Base-by-base conservation (phyloP, 2,113 vertebrate genomes). In the Alectura lathami region DNA sequence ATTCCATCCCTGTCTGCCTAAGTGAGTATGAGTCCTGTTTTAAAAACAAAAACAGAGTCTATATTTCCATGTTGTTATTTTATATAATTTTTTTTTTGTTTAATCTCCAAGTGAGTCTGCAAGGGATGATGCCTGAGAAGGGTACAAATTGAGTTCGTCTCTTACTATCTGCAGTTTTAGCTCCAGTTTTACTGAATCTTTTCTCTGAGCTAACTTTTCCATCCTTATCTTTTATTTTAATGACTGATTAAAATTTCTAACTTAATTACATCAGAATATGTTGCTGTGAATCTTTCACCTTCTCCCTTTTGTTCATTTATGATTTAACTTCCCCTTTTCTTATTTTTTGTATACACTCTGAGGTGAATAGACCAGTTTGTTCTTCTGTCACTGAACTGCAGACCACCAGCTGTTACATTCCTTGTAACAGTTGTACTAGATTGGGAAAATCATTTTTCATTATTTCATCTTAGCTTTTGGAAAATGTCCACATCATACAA, bases 321-420 rank as follows among this genome's bases (percentile, higher is more conserved):
- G 70, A 70, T 86, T 92, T 74, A 74, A 81, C 13, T 64, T 78
- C 17, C 8, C 11, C 2, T 26, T 59, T 83, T 23, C 38, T 63
- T 40, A 63, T 29, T 89, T 80, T 80, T 83, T 70, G 70, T 69
- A 63, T 45, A 12, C 18, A 23, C 22, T 88, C 17, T 86, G 68
- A 94, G 72, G 87, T 89, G 63, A 66, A 53, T 5, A 40, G 57
- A 67, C 15, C 34, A 15, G 40, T 43, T 89, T 51, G 60, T 59
- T 78, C 87, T 45, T 75, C 38, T 74, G 56, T 74, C 26, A 17
- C 18, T 12, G 50, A 77, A 67, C 0, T 70, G 89, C 17, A 67
- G 13, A 50, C 74, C 63, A 70, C 89, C 82, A 96, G 75, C 85
- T 91, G 85, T 29, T 94, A 53, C 42, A 67, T 6, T 38, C 42